A percentile compares a stretch with the other conserved stretches of the same genome.
These are phyloP conservation scores for Oncopeltus fasciatus DNA, from an alignment of 1,140 invertebrate species.

Conservation along the genomic window DNA sequence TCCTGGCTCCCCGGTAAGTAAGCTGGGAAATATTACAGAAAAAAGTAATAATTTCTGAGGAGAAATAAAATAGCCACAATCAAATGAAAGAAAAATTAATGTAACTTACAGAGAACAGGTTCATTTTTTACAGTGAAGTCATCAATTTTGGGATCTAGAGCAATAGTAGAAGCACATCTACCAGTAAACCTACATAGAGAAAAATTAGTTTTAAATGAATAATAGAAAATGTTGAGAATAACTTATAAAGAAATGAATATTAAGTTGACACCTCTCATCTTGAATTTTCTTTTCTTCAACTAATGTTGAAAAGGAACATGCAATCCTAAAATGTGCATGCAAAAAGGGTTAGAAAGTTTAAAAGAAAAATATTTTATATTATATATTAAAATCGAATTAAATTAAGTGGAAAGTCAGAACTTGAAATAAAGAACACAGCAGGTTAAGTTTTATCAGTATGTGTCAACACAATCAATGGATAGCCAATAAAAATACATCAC, in stretches of 20 bases:
- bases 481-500: too few species aligned
- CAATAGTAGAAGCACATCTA: conserved; percentile 29
- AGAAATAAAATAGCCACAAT: not conserved
- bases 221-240: not conserved
- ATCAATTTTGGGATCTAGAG: conserved; percentile 42
- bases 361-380: not conserved
- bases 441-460: not conserved
- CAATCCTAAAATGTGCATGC: not conserved
- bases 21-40: conserved; percentile 23
- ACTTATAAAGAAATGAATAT: not conserved
- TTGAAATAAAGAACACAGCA: not conserved
- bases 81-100: not conserved
- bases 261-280: not conserved
- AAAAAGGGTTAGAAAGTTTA: not conserved
- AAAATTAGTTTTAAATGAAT: not conserved
- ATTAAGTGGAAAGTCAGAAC: not conserved
- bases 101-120: conserved; percentile 44
- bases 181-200: conserved; percentile 7
- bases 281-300: not conserved
- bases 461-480: not conserved
- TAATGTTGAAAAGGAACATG: not conserved
- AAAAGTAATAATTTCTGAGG: not conserved
- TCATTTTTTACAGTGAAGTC: conserved; percentile 68
- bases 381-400: not conserved
- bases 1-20: conserved; percentile 78